Conservation (phyloP, 2,113 vertebrate genomes). For the Corythoichthys intestinalis region DNA sequence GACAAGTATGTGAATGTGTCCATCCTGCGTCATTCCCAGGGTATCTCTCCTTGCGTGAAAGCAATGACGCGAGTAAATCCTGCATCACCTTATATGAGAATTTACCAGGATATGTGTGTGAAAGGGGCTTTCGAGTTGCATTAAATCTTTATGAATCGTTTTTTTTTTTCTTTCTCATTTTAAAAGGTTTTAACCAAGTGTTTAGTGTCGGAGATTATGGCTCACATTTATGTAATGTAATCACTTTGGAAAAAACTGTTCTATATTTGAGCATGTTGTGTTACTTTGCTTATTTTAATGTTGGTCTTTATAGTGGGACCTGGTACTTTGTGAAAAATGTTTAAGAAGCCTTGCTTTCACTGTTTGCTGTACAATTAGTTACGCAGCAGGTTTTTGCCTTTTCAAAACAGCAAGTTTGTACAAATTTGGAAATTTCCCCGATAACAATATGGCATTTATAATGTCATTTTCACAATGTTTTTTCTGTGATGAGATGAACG, state of each 20-base stretch:
- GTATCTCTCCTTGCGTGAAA: too few species aligned
- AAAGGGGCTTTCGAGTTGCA: too few species aligned
- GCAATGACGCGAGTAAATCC: too few species aligned
- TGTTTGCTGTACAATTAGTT: background rate
- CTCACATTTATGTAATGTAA: background rate
- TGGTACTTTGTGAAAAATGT: background rate
- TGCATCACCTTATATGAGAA: too few species aligned
- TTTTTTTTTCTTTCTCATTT: background rate
- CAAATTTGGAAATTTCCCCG: background rate
- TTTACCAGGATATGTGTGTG: too few species aligned
- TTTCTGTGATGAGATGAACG: conserved; percentile 52
- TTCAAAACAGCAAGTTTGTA: background rate
- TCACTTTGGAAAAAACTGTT: too few species aligned
- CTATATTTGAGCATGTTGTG: background rate
- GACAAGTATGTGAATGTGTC: too few species aligned
- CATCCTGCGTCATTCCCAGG: too few species aligned
- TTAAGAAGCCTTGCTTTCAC: background rate
- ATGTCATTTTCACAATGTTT: background rate
- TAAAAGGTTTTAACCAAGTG: background rate
- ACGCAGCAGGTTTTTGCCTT: background rate
- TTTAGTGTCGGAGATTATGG: too few species aligned
- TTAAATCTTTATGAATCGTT: too few species aligned
- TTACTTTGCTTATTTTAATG: background rate
- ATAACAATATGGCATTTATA: background rate
- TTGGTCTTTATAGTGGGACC: background rate